Evolutionary conservation across 2,888 invertebrate genomes (phyloP), one percentile per base, ranked within the genome.

Genomic region (Stomorhina lunata): DNA sequence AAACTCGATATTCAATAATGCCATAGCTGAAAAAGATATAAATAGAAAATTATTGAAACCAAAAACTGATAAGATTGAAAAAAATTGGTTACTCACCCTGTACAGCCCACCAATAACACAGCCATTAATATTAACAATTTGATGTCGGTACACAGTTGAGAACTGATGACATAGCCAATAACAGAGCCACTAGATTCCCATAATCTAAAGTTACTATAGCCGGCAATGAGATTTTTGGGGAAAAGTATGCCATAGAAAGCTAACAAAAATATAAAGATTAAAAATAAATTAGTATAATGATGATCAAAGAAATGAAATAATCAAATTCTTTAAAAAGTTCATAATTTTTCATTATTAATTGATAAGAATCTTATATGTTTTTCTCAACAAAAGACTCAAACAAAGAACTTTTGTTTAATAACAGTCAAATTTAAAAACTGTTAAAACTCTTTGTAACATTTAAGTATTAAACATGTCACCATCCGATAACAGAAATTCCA

Each of bases 151-250:
- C 96, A 96, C 4, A 97, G 91, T 87, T 94, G 95, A 2, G 96
- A 95, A 53, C 95, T 96, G 76, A 95, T 94, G 0, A 94, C 93
- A 87, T 97, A 98, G 0, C 96, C 95, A 72, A 97, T 93, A 12
- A 97, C 96, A 78, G 97, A 97, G 65, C 98, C 98, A 0, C 96
- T 93, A 0, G 97, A 95, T 90, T 98, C 97, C 97, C 97, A 98
- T 61, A 98, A 92, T 7, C 97, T 93, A 91, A 98, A 98, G 92
- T 97, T 98, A 84, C 97, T 96, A 91, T 96, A 98, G 0, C 97
- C 96, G 0, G 97, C 97, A 88, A 97, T 97, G 87, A 97, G 95
- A 86, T 95, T 93, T 15, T 95, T 95, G 0, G 95, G 95, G 88
- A 98, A 97, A 71, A 98, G 91, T 66, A 96, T 95, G 6, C 98